Conservation (phyloP, 2,113 vertebrate genomes). For the Stictonetta naevosa region DNA sequence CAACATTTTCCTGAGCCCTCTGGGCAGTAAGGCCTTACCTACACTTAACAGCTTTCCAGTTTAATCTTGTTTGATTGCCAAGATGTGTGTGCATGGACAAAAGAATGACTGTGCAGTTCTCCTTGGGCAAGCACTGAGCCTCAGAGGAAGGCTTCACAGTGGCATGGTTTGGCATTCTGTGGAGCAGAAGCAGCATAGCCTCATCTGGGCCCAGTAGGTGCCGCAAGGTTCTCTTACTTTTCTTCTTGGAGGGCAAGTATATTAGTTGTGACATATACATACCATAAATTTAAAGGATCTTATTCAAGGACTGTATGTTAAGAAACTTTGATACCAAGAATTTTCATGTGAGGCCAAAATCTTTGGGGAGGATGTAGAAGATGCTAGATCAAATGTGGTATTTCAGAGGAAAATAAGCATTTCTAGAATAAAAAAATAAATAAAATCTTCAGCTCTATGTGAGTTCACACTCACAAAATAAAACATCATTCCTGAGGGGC, state of each 20-base stretch:
- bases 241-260: not conserved
- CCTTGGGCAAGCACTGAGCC: not conserved
- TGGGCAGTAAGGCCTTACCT: not conserved
- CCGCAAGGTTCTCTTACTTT: not conserved
- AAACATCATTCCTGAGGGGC: not conserved
- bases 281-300: not conserved
- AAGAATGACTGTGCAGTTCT: not conserved
- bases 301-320: not conserved
- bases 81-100: not conserved
- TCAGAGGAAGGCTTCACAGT: not conserved
- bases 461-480: not conserved
- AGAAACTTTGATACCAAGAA: not conserved
- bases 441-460: not conserved
- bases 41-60: not conserved
- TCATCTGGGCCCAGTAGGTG: not conserved
- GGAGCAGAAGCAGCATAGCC: not conserved
- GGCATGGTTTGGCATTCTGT: too few relatives aligned
- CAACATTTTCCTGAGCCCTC: not conserved
- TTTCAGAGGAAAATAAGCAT: not conserved
- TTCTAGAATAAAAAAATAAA: not conserved
- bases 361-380: not conserved
- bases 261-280: not conserved
- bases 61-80: not conserved
- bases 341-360: not conserved
- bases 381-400: not conserved